Percentiles rank a stretch among this genome's conserved stretches.
Conservation (phyloP, 2,888 invertebrate species). For the Drosophila acutilabella region DNA sequence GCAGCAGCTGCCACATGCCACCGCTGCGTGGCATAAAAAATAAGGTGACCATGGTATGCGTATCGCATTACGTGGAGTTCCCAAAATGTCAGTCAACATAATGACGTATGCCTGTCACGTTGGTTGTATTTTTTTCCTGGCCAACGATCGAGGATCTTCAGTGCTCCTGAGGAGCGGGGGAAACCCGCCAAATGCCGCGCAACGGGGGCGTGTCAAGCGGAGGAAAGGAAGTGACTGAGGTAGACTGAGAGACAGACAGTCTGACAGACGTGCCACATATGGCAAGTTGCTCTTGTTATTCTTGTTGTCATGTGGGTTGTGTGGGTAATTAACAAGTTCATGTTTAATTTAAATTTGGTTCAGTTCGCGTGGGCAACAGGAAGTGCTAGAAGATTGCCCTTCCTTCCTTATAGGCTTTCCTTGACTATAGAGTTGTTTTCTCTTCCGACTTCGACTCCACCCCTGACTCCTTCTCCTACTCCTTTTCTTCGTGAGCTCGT, state of each 20-base stretch:
- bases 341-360: conserved; percentile 75
- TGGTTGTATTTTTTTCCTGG: conserved; percentile 1
- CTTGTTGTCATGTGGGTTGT: conserved; percentile 49
- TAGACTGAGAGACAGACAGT: conserved; percentile 10
- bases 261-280: conserved; percentile 49
- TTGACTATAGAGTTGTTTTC: conserved; percentile 21
- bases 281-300: conserved; percentile 28
- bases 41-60: conserved; percentile 14
- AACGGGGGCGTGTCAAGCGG: conserved; percentile 43
- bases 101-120: conserved; percentile 75
- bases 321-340: conserved; percentile 73
- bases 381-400: conserved; percentile 38
- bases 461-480: too few relatives aligned
- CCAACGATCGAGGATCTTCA: conserved; percentile 42
- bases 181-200: conserved; percentile 68
- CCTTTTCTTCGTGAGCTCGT: conserved; percentile 24
- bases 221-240: conserved; percentile 39
- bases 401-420: conserved; percentile 34
- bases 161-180: conserved; percentile 38
- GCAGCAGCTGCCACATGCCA: conserved; percentile 52
- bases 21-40: conserved; percentile 29
- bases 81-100: conserved; percentile 30
- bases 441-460: neutral
- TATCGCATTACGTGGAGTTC: conserved; percentile 26
- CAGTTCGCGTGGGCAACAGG: conserved; percentile 67